Evolutionary conservation across 2,797 vertebrate species (phyloP).

Genomic region (Malacoraja senta): DNA sequence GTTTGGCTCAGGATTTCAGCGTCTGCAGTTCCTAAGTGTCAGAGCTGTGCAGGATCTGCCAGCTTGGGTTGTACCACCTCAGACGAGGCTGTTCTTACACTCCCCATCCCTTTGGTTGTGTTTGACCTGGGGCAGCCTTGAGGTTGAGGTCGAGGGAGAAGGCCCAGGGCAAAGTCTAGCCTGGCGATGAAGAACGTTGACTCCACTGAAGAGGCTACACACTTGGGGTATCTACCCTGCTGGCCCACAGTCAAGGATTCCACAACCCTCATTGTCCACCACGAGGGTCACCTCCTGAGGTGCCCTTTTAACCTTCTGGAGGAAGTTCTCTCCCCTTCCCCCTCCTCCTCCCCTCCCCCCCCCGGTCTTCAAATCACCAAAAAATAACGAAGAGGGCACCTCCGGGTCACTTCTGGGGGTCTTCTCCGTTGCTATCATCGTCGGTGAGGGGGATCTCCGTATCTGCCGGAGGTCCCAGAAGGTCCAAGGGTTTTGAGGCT

Average conservation of each 20-base stretch:
- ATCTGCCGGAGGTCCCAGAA: not conserved
- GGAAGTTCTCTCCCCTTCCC: not conserved
- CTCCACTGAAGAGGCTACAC: no score
- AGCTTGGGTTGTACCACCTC: not conserved
- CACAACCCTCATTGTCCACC: no score
- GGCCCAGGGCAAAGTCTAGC: no score
- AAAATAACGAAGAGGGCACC: not conserved
- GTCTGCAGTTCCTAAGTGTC: not conserved
- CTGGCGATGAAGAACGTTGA: no score
- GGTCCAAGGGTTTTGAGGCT: not conserved
- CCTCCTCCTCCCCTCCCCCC: not conserved
- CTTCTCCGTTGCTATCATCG: not conserved
- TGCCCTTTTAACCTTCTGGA: not conserved
- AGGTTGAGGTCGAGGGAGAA: no score
- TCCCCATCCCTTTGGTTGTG: not conserved
- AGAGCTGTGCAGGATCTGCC: not conserved
- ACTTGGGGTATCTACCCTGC: no score
- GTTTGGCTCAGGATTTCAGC: no score
- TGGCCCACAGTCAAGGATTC: no score
- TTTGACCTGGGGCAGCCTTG: not conserved
- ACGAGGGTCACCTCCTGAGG: no score
- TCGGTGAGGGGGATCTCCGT: constrained; percentile 24
- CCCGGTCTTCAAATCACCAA: not conserved
- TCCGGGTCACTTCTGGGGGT: not conserved
- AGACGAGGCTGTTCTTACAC: not conserved